Evolutionary conservation across 2,797 vertebrate species (phyloP).

Genomic region (Oreortyx pictus): DNA sequence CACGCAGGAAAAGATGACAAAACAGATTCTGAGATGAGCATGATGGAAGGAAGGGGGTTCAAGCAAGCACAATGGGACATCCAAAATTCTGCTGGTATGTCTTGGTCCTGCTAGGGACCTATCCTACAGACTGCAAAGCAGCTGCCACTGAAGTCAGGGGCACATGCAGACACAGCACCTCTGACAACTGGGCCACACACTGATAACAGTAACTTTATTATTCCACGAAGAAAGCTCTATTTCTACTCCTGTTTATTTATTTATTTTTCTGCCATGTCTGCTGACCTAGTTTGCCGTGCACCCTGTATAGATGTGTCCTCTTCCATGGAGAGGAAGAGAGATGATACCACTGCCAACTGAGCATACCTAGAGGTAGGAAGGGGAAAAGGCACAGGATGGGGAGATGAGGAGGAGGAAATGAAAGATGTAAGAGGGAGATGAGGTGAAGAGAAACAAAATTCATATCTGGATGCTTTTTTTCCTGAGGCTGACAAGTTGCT

Average conservation of each 20-base stretch:
- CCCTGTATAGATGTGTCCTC: conserved; percentile 2
- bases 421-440: background rate
- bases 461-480: background rate
- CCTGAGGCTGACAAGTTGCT: background rate
- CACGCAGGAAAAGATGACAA: background rate
- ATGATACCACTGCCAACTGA: background rate
- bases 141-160: background rate
- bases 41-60: background rate
- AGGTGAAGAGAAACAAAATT: background rate
- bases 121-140: background rate
- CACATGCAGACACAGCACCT: background rate
- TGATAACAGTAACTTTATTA: background rate
- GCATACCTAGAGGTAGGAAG: background rate
- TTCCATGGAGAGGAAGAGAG: conserved; percentile 2
- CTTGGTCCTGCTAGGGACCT: background rate
- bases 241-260: background rate
- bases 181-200: background rate
- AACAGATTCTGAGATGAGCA: background rate
- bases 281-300: conserved; percentile 52
- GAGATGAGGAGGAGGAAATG: background rate
- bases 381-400: background rate
- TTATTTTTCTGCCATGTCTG: background rate
- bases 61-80: fast-evolving
- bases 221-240: background rate
- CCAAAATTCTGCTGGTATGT: background rate